These are phyloP conservation scores for Arrhamphus sclerolepis DNA, from an alignment of 2,797 vertebrate genomes.

Conservation along the genomic window DNA sequence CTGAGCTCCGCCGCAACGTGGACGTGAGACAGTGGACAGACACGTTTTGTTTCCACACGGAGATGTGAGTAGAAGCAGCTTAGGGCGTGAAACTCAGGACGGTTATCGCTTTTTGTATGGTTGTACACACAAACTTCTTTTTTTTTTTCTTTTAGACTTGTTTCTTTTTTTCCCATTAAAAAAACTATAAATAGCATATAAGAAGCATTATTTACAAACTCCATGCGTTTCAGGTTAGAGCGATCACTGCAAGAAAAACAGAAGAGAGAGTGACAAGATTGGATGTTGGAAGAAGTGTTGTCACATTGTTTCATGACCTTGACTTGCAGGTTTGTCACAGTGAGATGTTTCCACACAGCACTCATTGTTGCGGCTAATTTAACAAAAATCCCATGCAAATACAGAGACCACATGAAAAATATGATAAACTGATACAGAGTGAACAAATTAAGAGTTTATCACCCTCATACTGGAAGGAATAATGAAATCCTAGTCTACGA, in stretches of 20 bases:
- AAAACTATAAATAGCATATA: constrained; percentile 96
- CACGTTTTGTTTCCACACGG: constrained; percentile 60
- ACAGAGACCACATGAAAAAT: constrained; percentile 13
- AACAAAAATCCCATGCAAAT: constrained; percentile 58
- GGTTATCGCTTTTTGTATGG: constrained; percentile 60
- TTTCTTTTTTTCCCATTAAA: constrained; percentile 78
- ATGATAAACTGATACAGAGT: not conserved
- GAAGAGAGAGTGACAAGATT: constrained; percentile 71
- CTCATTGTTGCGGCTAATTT: constrained; percentile 15
- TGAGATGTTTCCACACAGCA: constrained; percentile 20
- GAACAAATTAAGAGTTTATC: constrained; percentile 13
- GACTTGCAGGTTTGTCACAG: constrained; percentile 27
- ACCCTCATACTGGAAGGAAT: not conserved
- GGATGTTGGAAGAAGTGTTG: constrained; percentile 25
- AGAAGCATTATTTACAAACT: constrained; percentile 96
- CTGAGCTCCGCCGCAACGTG: constrained; percentile 63
- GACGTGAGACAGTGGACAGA: constrained; percentile 70
- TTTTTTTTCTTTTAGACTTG: constrained; percentile 78
- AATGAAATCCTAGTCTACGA: not conserved
- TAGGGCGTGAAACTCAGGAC: constrained; percentile 79
- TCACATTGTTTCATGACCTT: constrained; percentile 23
- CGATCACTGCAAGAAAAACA: constrained; percentile 93
- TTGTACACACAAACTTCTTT: constrained; percentile 75
- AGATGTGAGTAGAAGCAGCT: constrained; percentile 89
- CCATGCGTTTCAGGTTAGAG: constrained; percentile 96